Conservation (phyloP, 2,113 vertebrate species). For the Petrocephalus microphthalmus region DNA sequence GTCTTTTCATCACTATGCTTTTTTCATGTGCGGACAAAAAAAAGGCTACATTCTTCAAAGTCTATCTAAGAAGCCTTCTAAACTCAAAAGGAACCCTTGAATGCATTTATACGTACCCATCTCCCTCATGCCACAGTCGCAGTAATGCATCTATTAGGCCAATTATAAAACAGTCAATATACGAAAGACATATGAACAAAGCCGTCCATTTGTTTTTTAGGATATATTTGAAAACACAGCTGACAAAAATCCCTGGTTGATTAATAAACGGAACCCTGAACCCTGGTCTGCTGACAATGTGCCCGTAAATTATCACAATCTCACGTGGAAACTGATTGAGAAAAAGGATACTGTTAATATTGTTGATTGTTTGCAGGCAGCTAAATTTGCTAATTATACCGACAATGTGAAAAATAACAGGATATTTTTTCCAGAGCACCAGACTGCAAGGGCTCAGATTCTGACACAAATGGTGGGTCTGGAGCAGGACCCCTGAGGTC, state of each 20-base stretch:
- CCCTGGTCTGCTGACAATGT: not conserved
- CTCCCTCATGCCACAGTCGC: not conserved
- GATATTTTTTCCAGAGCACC: not conserved
- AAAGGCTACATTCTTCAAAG: not conserved
- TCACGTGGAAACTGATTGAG: not conserved
- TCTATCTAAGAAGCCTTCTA: not conserved
- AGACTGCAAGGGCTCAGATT: not conserved
- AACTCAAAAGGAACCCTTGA: not conserved
- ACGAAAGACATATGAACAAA: not conserved
- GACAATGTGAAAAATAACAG: not conserved
- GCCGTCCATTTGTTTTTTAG: not conserved
- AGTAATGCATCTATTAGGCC: not conserved
- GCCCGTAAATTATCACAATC: not conserved
- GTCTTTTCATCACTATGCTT: slow-evolving; percentile 20
- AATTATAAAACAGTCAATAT: not conserved
- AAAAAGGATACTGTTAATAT: not conserved
- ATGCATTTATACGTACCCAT: not conserved
- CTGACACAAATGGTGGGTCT: not conserved
- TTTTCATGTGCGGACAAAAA: not conserved
- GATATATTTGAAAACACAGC: not conserved
- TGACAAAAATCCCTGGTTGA: not conserved
- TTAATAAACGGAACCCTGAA: not conserved
- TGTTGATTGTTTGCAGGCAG: not conserved
- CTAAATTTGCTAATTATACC: not conserved
- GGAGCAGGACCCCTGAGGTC: not conserved